phyloP scores from a whole-genome alignment of 2,888 invertebrate genomes.

The Barypeithes pellucidus region DNA sequence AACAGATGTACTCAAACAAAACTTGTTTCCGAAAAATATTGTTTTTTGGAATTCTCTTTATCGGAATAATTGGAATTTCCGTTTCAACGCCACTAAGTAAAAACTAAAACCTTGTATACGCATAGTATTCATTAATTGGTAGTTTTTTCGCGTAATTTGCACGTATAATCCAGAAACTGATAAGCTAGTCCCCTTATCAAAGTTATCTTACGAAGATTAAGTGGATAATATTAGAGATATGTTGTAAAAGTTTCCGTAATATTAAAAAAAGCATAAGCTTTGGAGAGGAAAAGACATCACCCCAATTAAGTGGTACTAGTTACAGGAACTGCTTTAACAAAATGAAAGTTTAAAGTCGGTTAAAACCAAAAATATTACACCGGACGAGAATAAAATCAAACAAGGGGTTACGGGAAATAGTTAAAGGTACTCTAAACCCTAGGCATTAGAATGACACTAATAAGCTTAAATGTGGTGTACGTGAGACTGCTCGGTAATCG shows the following conservation, averaged over 20 bases:
- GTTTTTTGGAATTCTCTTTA: conserved; percentile 5
- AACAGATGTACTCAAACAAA: not conserved
- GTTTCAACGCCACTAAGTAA: not conserved
- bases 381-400: not conserved
- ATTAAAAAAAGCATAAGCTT: not conserved
- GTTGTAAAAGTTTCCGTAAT: not conserved
- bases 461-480: conserved; percentile 15
- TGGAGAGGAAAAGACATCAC: no score
- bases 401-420: not conserved
- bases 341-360: no score
- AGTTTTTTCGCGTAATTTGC: conserved; percentile 14
- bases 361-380: no score
- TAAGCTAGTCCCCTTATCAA: conserved; percentile 18
- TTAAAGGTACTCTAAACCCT: not conserved
- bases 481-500: conserved; percentile 23
- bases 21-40: not conserved
- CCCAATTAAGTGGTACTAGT: no score
- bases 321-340: no score
- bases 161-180: conserved; percentile 20
- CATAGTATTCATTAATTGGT: not conserved
- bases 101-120: not conserved
- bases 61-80: not conserved
- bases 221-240: not conserved
- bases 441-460: conserved; percentile 8
- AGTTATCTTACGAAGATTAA: conserved; percentile 1